Percentiles rank a stretch among this genome's conserved stretches.
Evolutionary conservation across 2,888 invertebrate species (phyloP).

Genomic region (Seladonia tumulorum): DNA sequence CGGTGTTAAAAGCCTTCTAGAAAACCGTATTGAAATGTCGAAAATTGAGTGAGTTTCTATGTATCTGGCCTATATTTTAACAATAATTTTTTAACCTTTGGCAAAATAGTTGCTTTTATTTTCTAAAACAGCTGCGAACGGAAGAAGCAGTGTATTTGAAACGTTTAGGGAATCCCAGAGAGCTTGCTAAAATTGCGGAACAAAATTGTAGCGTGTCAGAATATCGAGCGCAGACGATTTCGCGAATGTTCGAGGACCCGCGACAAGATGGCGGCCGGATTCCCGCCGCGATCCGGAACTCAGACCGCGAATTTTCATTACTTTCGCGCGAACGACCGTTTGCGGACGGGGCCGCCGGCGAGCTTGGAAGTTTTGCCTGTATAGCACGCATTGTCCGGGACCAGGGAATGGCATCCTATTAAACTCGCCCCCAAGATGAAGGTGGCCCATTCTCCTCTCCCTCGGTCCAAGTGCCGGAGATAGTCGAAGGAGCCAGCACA

Average conservation of each 20-base stretch:
- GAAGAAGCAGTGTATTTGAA: not conserved
- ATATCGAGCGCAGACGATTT: not conserved
- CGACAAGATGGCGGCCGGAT: slow-evolving; percentile 2
- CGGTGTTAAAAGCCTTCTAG: not conserved
- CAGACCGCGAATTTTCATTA: slow-evolving; percentile 63
- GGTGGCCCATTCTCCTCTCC: slow-evolving; percentile 36
- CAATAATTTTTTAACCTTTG: no score
- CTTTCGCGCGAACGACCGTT: slow-evolving; percentile 37
- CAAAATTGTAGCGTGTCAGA: not conserved
- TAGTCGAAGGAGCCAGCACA: slow-evolving; percentile 42
- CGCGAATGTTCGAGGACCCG: not conserved
- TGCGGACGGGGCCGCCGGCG: slow-evolving; percentile 40
- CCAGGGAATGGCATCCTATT: slow-evolving; percentile 71
- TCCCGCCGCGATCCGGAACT: not conserved
- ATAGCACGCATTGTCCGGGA: slow-evolving; percentile 61
- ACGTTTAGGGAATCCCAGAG: not conserved
- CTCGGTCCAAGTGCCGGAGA: slow-evolving; percentile 61
- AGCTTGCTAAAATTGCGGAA: not conserved
- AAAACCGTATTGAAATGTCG: no score
- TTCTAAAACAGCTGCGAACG: not conserved
- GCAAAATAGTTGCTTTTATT: no score
- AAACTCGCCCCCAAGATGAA: slow-evolving; percentile 68
- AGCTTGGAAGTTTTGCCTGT: slow-evolving; percentile 45
- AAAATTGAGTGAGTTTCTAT: no score
- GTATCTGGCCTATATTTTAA: no score